A percentile compares a stretch with the other conserved stretches of the same genome.
Conservation (phyloP, 2,113 vertebrate species). For the Trachemys scripta region DNA sequence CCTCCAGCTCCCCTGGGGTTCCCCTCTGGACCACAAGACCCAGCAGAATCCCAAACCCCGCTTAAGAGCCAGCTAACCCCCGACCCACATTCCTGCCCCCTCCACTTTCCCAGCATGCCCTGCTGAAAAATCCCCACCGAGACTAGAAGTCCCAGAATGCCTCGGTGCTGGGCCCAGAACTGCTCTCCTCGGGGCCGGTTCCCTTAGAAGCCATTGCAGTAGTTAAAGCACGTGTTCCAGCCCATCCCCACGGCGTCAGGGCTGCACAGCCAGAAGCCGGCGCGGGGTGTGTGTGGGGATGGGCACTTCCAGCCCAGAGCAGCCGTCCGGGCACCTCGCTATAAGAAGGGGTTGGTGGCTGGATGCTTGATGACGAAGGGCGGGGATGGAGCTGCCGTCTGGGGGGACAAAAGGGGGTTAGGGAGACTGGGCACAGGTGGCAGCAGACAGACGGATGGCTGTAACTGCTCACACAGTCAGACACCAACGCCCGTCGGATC, state of each 20-base stretch:
- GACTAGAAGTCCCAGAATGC: not conserved
- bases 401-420: not conserved
- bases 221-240: not conserved
- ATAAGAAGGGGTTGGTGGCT: conserved; percentile 78
- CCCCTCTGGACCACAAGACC: not conserved
- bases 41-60: not conserved
- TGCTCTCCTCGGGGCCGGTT: not conserved
- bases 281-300: not conserved
- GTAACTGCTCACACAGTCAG: not conserved
- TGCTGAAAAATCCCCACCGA: not conserved
- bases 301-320: not conserved
- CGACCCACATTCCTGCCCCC: too few species aligned
- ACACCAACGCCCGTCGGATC: not conserved
- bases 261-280: not conserved
- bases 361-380: conserved; percentile 65
- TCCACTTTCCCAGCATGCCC: not conserved
- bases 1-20: not conserved
- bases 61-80: not conserved
- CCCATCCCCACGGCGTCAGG: not conserved
- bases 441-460: not conserved
- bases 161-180: too few species aligned
- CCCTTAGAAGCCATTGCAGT: conserved; percentile 3
- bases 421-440: fast-evolving
- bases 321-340: conserved; percentile 33
- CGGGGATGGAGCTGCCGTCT: conserved; percentile 56